Evolutionary conservation across 92 coral and sea anemone genomes (phyloP), one percentile per base, ranked within the genome.

Genomic region (Meandrina meandrites): DNA sequence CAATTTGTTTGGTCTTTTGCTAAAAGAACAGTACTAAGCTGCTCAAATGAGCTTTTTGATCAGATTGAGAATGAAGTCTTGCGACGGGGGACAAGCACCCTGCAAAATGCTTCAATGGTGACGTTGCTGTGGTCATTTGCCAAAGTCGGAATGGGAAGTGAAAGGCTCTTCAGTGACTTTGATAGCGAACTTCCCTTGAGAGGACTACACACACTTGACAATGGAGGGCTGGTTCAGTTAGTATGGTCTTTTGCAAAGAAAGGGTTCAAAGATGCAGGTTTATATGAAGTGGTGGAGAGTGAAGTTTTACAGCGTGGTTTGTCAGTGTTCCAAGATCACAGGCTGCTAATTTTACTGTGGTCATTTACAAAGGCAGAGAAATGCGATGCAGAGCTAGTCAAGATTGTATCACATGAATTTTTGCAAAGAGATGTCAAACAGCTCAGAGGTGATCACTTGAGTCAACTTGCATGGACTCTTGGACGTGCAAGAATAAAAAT

Each of bases 1-100:
- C 78, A 50, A 24, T 62, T 68, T 45, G 86, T 81, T 57, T 81
- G 86, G 86, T 68, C 86, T 11, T 81, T 81, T 68, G 86, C 86
- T 8, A 51, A 81, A 31, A 32, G 35, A 28, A 19, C 32, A 58
- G 8, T 68, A n/a, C n/a, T n/a, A 4, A 22, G 10, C 51, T 69
- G 40, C 10, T n/a, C 30, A 3, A 34, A 40, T 70, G 78, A 40
- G 28, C 21, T 81, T 6, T 81, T 68, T 48, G 48, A 30, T 14
- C 37, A 47, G 66, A 34, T 81, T 8, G 77, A 68, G 45, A 32
- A 27, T 35, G 86, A 81, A 42, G 51, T 81, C 54, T 13, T 81
- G 32, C 28, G 17, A 28, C 32, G 86, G 27, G 78, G 86, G 5
- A 10, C 78, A 18, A n/a, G 5, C 48, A 48, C 35, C 32, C n/a